Base-by-base conservation (phyloP, 2,888 invertebrate genomes). In the Formica aserva region DNA sequence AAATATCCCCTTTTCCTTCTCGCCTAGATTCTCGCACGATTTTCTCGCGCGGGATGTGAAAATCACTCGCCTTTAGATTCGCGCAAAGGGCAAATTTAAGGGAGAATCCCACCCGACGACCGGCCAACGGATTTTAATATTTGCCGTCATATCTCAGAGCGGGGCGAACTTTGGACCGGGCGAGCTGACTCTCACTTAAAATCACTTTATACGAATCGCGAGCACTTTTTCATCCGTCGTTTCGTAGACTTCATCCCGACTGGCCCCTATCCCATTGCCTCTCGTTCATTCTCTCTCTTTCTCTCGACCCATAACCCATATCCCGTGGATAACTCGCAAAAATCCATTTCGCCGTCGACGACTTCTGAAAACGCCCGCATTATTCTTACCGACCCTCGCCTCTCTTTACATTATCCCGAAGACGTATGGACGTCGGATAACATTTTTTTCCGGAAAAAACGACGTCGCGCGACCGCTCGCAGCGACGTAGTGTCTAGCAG, bases 101-200 rank as follows among this genome's bases (percentile, higher is more conserved):
- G n/a, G n/a, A n/a, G n/a, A 48, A 18, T 48, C n/a, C 4, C 48
- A n/a, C n/a, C 85, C 87, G 85, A 86, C 87, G 85, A 87, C 80
- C 89, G 88, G 87, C 89, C 88, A 90, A 89, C 85, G 76, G 92
- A 92, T 93, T 94, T 92, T 93, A 93, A 94, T 94, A 93, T 92
- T 93, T 92, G 87, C 91, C 85, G 88, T 91, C 92, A 93, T 94
- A 93, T 93, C 91, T 94, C 94, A 93, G n/a, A n/a, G 80, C 88
- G 86, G 86, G 80, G 85, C 82, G 86, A 93, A 92, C 88, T 92
- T 92, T 90, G 74, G 86, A 88, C 71, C 48, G 48, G 48, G 89
- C 87, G 87, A 86, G 87, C 90, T 84, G 86, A 89, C 90, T 91
- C 91, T 91, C 92, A 90, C 92, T 92, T 92, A 91, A 92, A 93